Conservation (phyloP, 1,140 invertebrate species). For the Stenopsyche tienmushanensis region DNA sequence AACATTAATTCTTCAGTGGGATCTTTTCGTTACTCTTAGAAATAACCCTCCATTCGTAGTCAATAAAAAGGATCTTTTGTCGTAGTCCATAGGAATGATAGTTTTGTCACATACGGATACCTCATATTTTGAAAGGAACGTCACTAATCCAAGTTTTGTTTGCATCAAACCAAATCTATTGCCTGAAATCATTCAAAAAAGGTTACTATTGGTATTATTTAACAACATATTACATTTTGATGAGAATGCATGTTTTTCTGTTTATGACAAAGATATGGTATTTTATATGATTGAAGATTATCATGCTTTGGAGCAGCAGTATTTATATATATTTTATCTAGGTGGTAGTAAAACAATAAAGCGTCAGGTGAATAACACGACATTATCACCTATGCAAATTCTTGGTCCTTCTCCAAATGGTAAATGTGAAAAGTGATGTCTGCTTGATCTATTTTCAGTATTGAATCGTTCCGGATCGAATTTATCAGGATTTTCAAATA, state of each 20-base stretch:
- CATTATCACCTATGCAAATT: constrained; percentile 56
- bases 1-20: no score
- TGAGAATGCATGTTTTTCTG: no score
- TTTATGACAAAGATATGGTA: no score
- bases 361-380: constrained; percentile 22
- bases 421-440: constrained; percentile 50
- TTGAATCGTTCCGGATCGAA: constrained; percentile 52
- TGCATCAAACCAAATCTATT: constrained; percentile 52
- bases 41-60: constrained; percentile 43
- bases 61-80: constrained; percentile 32
- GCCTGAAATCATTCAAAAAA: constrained; percentile 26
- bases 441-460: constrained; percentile 42
- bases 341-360: constrained; percentile 21
- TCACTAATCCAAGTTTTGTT: constrained; percentile 46
- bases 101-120: constrained; percentile 45
- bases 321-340: not conserved
- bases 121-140: constrained; percentile 46
- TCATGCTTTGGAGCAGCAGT: not conserved
- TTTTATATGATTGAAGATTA: no score
- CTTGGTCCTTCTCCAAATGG: constrained; percentile 60
- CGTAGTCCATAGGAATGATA: constrained; percentile 33
- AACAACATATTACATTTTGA: no score
- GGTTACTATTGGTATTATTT: no score
- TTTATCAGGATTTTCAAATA: constrained; percentile 47
- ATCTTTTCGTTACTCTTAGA: constrained; percentile 39